These are phyloP conservation scores for Calliopum simillimum DNA, from an alignment of 2,888 invertebrate genomes.

Conservation along the genomic window DNA sequence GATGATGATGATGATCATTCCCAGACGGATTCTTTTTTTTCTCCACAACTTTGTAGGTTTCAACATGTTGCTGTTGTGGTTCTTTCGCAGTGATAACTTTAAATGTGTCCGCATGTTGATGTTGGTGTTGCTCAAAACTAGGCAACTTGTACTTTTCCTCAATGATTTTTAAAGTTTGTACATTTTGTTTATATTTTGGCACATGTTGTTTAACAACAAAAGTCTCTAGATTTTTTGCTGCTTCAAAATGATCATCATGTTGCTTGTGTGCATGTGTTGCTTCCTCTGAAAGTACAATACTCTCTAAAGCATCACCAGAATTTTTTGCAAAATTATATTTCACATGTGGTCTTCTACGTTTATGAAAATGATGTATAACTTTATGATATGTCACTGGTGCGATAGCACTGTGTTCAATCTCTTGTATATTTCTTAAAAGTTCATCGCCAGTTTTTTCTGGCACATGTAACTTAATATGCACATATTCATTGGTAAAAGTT, in stretches of 20 bases:
- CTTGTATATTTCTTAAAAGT: constrained; percentile 10
- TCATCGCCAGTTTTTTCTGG: constrained; percentile 43
- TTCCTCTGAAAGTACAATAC: constrained; percentile 52
- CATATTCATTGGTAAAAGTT: constrained; percentile 56
- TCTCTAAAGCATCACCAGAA: constrained; percentile 48
- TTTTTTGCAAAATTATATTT: not conserved
- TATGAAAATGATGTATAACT: constrained; percentile 54
- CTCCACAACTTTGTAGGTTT: constrained; percentile 50
- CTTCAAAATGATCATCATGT: constrained; percentile 43
- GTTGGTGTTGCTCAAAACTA: not conserved
- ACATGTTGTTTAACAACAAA: constrained; percentile 5
- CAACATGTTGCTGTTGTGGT: constrained; percentile 37
- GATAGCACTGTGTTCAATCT: not conserved
- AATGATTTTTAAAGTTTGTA: constrained; percentile 54
- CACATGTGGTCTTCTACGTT: constrained; percentile 41
- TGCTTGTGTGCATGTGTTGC: constrained; percentile 51
- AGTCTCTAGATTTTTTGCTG: not conserved
- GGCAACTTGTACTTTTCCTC: constrained; percentile 45
- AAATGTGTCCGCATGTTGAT: constrained; percentile 12
- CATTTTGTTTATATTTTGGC: constrained; percentile 46
- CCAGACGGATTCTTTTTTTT: constrained; percentile 33
- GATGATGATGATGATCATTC: constrained; percentile 34
- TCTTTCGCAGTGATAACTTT: constrained; percentile 16
- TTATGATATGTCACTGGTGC: constrained; percentile 38
- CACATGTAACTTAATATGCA: constrained; percentile 59